Evolutionary conservation across 1,140 invertebrate genomes (phyloP).

Genomic region (Philotrypesis tridentata): DNA sequence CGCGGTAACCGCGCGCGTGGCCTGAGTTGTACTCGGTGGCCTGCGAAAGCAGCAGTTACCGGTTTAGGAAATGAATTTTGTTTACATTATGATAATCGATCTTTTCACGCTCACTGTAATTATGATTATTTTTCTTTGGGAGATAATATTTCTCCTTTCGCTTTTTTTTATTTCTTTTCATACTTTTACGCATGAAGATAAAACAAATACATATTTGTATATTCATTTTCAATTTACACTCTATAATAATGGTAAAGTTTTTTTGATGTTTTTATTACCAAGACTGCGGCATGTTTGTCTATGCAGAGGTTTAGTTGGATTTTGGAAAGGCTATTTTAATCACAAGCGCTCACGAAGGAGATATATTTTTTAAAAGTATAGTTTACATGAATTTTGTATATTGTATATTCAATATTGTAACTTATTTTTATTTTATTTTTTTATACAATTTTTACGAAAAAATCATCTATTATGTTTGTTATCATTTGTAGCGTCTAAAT

Average conservation of each 20-base stretch:
- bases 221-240: slow-evolving; percentile 21
- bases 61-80: slow-evolving; percentile 42
- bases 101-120: slow-evolving; percentile 42
- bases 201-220: slow-evolving; percentile 26
- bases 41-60: slow-evolving; percentile 16
- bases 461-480: neutral
- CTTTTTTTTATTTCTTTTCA: slow-evolving; percentile 52
- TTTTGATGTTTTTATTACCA: slow-evolving; percentile 60
- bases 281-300: slow-evolving; percentile 72
- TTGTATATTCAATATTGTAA: slow-evolving; percentile 25
- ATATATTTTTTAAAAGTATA: slow-evolving; percentile 57
- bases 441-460: slow-evolving; percentile 4
- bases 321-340: slow-evolving; percentile 86
- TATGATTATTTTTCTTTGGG: slow-evolving; percentile 31
- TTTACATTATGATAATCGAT: slow-evolving; percentile 41
- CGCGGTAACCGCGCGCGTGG: slow-evolving; percentile 18
- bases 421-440: slow-evolving; percentile 49
- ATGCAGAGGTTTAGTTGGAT: slow-evolving; percentile 82
- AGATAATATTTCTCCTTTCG: slow-evolving; percentile 45
- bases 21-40: slow-evolving; percentile 34
- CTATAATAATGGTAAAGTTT: slow-evolving; percentile 39
- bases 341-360: slow-evolving; percentile 81
- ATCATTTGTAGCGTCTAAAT: neutral
- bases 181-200: slow-evolving; percentile 35
- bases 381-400: slow-evolving; percentile 54